Evolutionary conservation across 2,797 vertebrate genomes (phyloP).

Genomic region (Mareca strepera): DNA sequence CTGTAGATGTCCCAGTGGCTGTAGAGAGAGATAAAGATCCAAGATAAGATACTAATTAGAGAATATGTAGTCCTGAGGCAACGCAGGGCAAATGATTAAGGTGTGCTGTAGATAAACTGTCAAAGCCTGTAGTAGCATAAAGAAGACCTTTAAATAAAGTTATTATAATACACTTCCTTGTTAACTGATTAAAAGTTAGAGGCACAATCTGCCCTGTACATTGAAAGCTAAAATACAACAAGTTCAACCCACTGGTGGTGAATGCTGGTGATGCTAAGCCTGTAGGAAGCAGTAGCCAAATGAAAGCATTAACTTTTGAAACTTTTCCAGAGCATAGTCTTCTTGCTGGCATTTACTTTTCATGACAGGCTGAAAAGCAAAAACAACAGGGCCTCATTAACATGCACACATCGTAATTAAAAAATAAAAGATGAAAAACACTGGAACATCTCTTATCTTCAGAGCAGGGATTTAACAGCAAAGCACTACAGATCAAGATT

Average conservation of each 20-base stretch:
- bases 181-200: background rate
- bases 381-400: background rate
- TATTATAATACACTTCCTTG: background rate
- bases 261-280: background rate
- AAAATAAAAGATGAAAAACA: background rate
- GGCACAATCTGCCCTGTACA: background rate
- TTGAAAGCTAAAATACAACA: background rate
- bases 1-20: fast-evolving
- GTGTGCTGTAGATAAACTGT: background rate
- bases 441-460: background rate
- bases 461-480: background rate
- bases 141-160: background rate
- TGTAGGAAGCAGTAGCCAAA: background rate
- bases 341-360: conserved; percentile 6
- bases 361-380: background rate
- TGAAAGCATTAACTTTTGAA: background rate
- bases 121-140: background rate
- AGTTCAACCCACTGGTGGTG: background rate
- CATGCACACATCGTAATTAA: background rate
- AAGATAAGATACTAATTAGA: background rate
- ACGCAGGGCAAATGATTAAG: background rate
- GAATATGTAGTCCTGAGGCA: background rate
- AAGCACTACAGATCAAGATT: background rate
- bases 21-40: background rate
- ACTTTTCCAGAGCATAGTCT: background rate